Conservation (phyloP, 1,140 invertebrate genomes). For the Drosophila gunungcola region DNA sequence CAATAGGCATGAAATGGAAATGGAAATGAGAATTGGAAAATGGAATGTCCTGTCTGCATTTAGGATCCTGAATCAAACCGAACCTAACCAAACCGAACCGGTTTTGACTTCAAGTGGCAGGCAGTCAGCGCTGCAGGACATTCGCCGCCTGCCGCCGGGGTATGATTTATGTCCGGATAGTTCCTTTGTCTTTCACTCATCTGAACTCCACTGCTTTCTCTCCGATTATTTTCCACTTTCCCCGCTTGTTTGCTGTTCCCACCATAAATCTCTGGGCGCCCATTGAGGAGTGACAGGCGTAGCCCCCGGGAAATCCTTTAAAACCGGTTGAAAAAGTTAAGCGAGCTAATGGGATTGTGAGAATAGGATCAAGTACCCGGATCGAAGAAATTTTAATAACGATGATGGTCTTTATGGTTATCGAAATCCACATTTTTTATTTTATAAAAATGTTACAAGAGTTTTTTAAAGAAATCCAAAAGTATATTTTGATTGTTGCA, state of each 20-base stretch:
- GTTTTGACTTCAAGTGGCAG: slow-evolving; percentile 58
- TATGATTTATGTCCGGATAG: slow-evolving; percentile 59
- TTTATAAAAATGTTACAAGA: too few relatives aligned
- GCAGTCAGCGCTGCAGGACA: slow-evolving; percentile 59
- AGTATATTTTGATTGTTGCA: too few relatives aligned
- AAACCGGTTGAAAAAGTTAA: slow-evolving; percentile 44
- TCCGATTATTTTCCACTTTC: slow-evolving; percentile 59
- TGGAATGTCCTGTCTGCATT: slow-evolving; percentile 28
- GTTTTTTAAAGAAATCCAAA: too few relatives aligned
- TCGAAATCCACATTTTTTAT: too few relatives aligned
- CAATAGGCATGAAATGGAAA: slow-evolving; percentile 66
- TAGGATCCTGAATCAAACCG: slow-evolving; percentile 20
- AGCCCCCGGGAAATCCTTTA: slow-evolving; percentile 36
- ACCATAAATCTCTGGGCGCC: slow-evolving; percentile 64
- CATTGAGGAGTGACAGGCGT: slow-evolving; percentile 55
- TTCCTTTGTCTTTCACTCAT: slow-evolving; percentile 57
- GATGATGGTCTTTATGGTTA: too few relatives aligned
- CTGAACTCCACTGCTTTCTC: slow-evolving; percentile 1
- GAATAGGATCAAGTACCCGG: background rate
- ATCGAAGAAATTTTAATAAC: background rate
- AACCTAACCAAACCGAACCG: slow-evolving; percentile 29
- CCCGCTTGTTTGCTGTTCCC: slow-evolving; percentile 66
- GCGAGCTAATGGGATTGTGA: background rate
- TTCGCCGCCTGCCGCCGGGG: slow-evolving; percentile 26
- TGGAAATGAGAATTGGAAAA: slow-evolving; percentile 50